Percentiles rank a stretch among this genome's conserved stretches.
Evolutionary conservation across 2,113 vertebrate genomes (phyloP).

Genomic region (Apodemus sylvaticus): DNA sequence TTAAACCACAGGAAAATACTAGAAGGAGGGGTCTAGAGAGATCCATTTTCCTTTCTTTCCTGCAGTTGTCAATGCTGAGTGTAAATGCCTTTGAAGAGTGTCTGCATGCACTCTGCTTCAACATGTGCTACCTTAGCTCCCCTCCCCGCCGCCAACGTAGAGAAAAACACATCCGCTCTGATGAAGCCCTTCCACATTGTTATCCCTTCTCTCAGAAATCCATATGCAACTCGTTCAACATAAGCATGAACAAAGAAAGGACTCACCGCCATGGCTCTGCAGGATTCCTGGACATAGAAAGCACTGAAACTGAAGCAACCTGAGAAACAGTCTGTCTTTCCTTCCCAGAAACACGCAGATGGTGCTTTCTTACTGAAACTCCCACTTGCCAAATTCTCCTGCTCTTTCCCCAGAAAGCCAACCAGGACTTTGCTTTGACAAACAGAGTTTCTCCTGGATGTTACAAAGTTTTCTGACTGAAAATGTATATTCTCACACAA

Average conservation of each 20-base stretch:
- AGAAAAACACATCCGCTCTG: accelerated
- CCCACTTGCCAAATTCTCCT: not conserved
- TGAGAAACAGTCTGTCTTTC: not conserved
- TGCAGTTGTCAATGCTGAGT: not conserved
- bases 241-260: not conserved
- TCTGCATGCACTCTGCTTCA: accelerated
- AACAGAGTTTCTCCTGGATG: not conserved
- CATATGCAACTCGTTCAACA: not conserved
- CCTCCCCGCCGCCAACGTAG: no score
- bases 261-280: not conserved
- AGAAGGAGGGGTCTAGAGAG: not conserved
- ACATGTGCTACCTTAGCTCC: accelerated
- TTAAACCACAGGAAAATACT: not conserved
- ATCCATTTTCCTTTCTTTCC: not conserved
- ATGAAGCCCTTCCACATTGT: accelerated
- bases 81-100: not conserved
- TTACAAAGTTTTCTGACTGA: not conserved
- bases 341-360: not conserved
- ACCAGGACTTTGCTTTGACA: not conserved
- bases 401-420: not conserved
- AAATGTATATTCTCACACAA: not conserved
- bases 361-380: not conserved
- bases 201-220: not conserved
- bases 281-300: not conserved
- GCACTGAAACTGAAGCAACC: not conserved